Base-by-base conservation (phyloP, 1,140 invertebrate species). In the Kradibia gibbosae region DNA sequence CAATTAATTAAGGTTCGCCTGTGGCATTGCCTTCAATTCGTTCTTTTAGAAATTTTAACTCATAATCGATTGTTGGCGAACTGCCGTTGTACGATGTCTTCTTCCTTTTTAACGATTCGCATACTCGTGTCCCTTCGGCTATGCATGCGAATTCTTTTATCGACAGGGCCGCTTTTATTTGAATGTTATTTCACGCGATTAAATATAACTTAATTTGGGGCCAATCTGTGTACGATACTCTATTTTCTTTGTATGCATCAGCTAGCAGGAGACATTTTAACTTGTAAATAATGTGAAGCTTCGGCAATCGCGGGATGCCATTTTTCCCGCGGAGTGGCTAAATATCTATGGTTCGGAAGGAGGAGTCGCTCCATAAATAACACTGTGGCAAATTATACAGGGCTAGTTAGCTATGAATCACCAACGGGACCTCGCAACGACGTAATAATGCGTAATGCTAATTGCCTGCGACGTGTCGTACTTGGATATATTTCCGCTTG, bases 61-160 rank as follows among this genome's bases (percentile, higher is more conserved):
- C 3, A 17, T 53, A 53, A 53, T 53, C 50, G 5, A 53, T 53
- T 17, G n/a, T 53, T 17, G 50, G 3, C 50, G 50, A 53, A 20
- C 15, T 22, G 50, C 22, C 20, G 20, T n/a, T n/a, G n/a, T n/a
- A 53, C 42, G 42, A 5, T 45, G 5, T 45, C 13, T 13, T 13
- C 42, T 45, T 45, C 42, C 5, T 13, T 13, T 8, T 3, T 20
- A 20, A 11, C 50, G 5, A 3, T 17, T 22, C 50, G 31, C 28
- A 22, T 17, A 17, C 60, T 36, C 31, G 15, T 28, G 3, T 17
- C 1, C 17, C 31, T 17, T 20, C 20, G n/a, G 10, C 48, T 28
- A 57, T 81, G 83, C 83, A 86, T 86, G 86, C 82, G 87, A 87
- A 88, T 88, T 83, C 85, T 84, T 87, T 87, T 86, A 85, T 88